phyloP scores from a whole-genome alignment of 2,113 vertebrate genomes.

The Ictalurus punctatus region DNA sequence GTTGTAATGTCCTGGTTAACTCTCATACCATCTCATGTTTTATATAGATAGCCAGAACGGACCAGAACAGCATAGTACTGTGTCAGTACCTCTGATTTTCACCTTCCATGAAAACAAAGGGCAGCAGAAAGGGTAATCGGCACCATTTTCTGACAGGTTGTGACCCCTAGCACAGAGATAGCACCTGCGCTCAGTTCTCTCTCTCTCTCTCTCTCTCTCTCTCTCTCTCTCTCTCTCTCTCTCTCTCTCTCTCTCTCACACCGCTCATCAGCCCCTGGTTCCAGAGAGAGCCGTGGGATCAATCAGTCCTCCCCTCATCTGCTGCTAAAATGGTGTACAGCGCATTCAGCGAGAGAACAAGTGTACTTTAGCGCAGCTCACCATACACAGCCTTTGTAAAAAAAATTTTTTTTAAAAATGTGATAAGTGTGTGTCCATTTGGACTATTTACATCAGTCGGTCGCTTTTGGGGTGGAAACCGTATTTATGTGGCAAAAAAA shows the following conservation, averaged over 20 bases:
- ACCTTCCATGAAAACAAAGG: background rate
- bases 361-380: background rate
- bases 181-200: constrained; percentile 25
- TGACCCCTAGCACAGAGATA: constrained; percentile 59
- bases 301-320: constrained; percentile 62
- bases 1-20: background rate
- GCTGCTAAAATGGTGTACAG: constrained; percentile 59
- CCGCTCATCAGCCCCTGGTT: constrained; percentile 19
- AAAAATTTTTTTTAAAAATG: too few species aligned
- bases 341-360: constrained; percentile 58
- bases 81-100: background rate
- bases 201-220: constrained; percentile 26
- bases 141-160: constrained; percentile 62
- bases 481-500: background rate
- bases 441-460: background rate
- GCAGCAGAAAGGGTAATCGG: constrained; percentile 62
- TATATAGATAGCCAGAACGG: background rate
- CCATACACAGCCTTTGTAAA: background rate
- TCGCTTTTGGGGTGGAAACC: background rate
- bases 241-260: constrained; percentile 28
- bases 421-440: background rate
- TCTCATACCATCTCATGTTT: background rate
- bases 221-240: too few species aligned
- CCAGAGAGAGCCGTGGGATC: constrained; percentile 58
- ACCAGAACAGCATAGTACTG: background rate